These are phyloP conservation scores for Orestias chungarensis DNA, from an alignment of 2,797 vertebrate genomes.

Conservation along the genomic window DNA sequence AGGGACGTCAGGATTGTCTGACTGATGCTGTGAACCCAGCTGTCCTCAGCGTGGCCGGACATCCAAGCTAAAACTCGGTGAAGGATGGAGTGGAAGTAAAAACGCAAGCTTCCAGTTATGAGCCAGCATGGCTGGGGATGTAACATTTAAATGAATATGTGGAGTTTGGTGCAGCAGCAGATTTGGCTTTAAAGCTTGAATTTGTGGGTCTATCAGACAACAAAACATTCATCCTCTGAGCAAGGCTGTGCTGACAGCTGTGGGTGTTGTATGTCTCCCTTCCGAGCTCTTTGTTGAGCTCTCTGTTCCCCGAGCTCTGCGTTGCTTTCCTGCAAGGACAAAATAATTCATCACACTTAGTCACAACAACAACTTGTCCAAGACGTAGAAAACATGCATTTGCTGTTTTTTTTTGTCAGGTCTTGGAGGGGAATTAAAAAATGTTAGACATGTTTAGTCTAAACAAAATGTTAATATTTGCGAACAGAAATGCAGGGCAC, in stretches of 20 bases:
- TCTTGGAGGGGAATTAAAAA: neutral
- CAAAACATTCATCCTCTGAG: slow-evolving; percentile 43
- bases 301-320: too few species aligned
- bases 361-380: slow-evolving; percentile 7
- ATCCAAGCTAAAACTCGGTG: slow-evolving; percentile 20
- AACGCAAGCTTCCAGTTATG: slow-evolving; percentile 41
- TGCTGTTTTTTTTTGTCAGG: neutral
- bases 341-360: slow-evolving; percentile 1
- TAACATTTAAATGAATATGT: neutral
- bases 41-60: slow-evolving; percentile 63
- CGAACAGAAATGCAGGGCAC: neutral
- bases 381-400: neutral
- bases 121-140: neutral
- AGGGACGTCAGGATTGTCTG: slow-evolving; percentile 63
- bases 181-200: slow-evolving; percentile 51
- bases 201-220: slow-evolving; percentile 57
- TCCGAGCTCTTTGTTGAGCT: slow-evolving; percentile 4
- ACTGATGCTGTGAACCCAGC: slow-evolving; percentile 55
- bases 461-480: slow-evolving; percentile 2
- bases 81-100: slow-evolving; percentile 19
- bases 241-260: slow-evolving; percentile 56
- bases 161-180: slow-evolving; percentile 29
- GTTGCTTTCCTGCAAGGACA: slow-evolving; percentile 9
- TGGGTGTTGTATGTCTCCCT: slow-evolving; percentile 11
- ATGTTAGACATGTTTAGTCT: neutral